phyloP scores from a whole-genome alignment of 2,888 invertebrate species.

The Dynastes grantii region DNA sequence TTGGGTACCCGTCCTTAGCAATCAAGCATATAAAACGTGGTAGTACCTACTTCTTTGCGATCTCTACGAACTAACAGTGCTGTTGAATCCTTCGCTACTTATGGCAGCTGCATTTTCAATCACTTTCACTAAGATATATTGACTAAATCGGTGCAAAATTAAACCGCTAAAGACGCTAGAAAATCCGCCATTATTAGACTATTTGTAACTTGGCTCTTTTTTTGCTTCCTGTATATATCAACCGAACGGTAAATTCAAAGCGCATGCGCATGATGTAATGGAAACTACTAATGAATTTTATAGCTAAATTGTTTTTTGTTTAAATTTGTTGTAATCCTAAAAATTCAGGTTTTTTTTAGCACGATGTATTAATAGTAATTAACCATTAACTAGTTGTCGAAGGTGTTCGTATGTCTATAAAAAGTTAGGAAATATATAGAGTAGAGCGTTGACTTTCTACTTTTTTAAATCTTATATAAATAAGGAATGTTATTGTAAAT shows the following conservation, averaged over 20 bases:
- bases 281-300: neutral
- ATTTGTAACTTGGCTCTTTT: conserved; percentile 30
- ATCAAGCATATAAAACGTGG: conserved; percentile 5
- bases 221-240: conserved; percentile 14
- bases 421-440: too few species aligned
- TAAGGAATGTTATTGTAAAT: too few species aligned
- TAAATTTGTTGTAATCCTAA: too few species aligned
- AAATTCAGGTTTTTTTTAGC: too few species aligned
- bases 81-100: neutral
- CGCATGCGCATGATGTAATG: conserved; percentile 2
- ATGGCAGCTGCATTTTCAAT: conserved; percentile 15
- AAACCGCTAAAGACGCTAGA: neutral
- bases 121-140: conserved; percentile 36
- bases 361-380: too few species aligned
- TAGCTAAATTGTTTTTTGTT: too few species aligned
- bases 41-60: conserved; percentile 11
- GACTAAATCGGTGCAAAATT: neutral
- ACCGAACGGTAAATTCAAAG: conserved; percentile 11
- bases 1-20: neutral
- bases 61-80: neutral
- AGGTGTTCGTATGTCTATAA: too few species aligned
- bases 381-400: too few species aligned
- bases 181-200: conserved; percentile 33
- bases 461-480: too few species aligned
- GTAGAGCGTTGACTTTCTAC: too few species aligned